A percentile compares a stretch with the other conserved stretches of the same genome.
phyloP scores from a whole-genome alignment of 2,888 invertebrate genomes.

The Hipparchia semele region DNA sequence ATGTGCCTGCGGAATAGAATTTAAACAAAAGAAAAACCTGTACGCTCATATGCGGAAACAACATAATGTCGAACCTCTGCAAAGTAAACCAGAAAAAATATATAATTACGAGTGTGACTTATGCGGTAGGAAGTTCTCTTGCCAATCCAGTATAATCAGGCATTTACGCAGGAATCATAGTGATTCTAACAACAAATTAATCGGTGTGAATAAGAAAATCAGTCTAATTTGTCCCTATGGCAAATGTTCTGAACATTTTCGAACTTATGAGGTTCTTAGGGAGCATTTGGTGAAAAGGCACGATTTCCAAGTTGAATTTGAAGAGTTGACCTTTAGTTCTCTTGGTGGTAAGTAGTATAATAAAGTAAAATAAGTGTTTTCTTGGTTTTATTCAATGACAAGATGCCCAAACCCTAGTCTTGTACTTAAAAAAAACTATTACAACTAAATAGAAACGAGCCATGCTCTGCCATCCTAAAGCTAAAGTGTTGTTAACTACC shows the following conservation, averaged over 20 bases:
- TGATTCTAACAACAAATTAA: not conserved
- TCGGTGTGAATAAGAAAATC: not conserved
- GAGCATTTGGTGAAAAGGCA: slow-evolving; percentile 3
- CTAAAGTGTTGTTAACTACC: no score
- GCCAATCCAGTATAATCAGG: not conserved
- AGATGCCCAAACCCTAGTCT: no score
- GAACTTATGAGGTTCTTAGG: not conserved
- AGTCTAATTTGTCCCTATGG: not conserved
- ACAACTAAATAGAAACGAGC: no score
- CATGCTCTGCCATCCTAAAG: no score
- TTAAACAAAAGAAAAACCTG: slow-evolving; percentile 1
- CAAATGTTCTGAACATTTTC: not conserved
- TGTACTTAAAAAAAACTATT: no score
- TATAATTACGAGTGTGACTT: not conserved
- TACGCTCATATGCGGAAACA: slow-evolving; percentile 12
- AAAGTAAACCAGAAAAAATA: not conserved
- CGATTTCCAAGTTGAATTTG: not conserved
- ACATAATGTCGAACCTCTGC: not conserved
- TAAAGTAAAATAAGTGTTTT: no score
- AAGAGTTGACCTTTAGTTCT: not conserved
- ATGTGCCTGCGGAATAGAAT: slow-evolving; percentile 13
- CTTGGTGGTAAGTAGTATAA: not conserved
- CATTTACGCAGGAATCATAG: not conserved
- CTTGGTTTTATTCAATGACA: no score
- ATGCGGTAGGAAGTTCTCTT: slow-evolving; percentile 3